A percentile compares a stretch with the other conserved stretches of the same genome.
Evolutionary conservation across 2,113 vertebrate species (phyloP).

Genomic region (Myotis brandtii): DNA sequence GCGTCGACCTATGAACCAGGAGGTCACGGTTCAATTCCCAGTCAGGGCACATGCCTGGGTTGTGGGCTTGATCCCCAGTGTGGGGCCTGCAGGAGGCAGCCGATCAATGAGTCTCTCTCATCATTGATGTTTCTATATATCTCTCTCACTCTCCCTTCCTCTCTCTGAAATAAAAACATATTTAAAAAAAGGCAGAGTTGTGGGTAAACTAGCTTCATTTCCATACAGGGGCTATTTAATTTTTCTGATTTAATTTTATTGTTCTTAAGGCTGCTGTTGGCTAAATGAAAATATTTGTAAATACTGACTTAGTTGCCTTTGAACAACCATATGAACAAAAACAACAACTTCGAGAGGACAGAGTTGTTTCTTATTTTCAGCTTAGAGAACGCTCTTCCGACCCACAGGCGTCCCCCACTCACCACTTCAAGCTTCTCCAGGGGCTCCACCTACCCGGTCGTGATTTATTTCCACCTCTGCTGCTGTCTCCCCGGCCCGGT

Average conservation of each 20-base stretch:
- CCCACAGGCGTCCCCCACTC: background rate
- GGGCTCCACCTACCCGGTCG: fast-evolving
- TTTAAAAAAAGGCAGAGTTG: background rate
- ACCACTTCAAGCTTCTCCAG: background rate
- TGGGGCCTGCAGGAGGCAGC: too few relatives aligned
- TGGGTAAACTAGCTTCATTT: background rate
- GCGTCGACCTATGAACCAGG: too few relatives aligned
- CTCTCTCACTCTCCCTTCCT: too few relatives aligned
- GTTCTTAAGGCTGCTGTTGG: background rate
- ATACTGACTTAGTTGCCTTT: background rate
- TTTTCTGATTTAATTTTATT: constrained; percentile 8
- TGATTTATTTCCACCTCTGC: background rate
- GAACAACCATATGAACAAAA: background rate
- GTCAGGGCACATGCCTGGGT: too few relatives aligned
- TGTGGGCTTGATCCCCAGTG: too few relatives aligned
- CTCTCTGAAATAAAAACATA: too few relatives aligned
- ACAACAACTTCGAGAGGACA: background rate
- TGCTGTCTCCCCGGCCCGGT: background rate
- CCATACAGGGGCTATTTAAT: background rate
- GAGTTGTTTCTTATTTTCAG: background rate
- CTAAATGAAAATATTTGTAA: background rate
- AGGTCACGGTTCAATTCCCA: too few relatives aligned
- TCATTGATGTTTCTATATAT: too few relatives aligned
- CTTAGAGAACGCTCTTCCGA: background rate
- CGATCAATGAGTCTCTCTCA: too few relatives aligned